Evolutionary conservation across 2,113 vertebrate genomes (phyloP), one percentile per base, ranked within the genome.

Genomic region (Phoxinus phoxinus): DNA sequence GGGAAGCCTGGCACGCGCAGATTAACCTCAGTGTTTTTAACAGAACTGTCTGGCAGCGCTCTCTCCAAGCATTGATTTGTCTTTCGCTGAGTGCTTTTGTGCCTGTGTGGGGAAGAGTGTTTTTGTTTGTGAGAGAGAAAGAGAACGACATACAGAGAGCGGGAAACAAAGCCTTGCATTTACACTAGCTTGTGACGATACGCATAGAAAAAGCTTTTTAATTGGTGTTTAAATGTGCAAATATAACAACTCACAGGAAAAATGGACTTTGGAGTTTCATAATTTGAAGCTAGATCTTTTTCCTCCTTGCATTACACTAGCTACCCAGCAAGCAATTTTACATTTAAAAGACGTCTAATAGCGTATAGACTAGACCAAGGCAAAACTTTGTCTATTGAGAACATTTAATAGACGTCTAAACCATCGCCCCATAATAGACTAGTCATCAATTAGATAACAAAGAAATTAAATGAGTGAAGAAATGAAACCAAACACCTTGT

Each of bases 1-100:
- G 56, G 80, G 21, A 46, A 46, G 67, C 65, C 81, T 86, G 63
- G 71, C 69, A 88, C 35, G 21, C 69, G 77, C 69, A 88, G 81
- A 84, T 86, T 87, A 86, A 88, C 87, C 80, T 87, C 85, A 71
- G 67, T 81, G 65, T 85, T 80, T 88, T 90, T 74, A 81, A 90
- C 83, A 87, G 78, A 69, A 79, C 86, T 81, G 61, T 61, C 78
- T 74, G 56, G 72, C 81, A 78, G 84, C 51, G 41, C 74, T 76
- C 58, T 89, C 85, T 73, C 89, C n/a, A 44, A 51, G 83, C 61
- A 56, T 83, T 79, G 88, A 89, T 86, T 59, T 67, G 74, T 87
- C 87, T 73, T 21, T 84, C 25, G 30, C 84, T 30, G 25, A 83
- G 84, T 83, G 79, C 74, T 72, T 19, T 23, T 81, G n/a, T 53